Conservation (phyloP, 2,888 invertebrate species). For the Hypolimnas misippus region DNA sequence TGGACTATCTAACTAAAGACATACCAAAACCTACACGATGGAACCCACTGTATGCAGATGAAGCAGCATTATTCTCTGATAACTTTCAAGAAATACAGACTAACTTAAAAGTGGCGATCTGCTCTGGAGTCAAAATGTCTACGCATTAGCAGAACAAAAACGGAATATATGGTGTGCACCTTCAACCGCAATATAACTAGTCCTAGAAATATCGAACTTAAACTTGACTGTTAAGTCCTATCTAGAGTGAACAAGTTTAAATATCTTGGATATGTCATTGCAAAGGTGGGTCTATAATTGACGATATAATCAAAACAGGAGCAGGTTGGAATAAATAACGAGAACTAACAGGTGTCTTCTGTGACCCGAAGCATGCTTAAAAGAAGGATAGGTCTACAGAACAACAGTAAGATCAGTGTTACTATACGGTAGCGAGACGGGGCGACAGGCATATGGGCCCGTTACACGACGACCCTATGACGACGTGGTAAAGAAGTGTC, state of each 20-base stretch:
- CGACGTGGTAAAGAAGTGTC: slow-evolving; percentile 1
- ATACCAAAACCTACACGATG: slow-evolving; percentile 18
- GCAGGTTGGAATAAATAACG: slow-evolving; percentile 8
- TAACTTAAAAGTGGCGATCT: background rate
- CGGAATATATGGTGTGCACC: slow-evolving; percentile 4
- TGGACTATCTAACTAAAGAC: slow-evolving; percentile 12
- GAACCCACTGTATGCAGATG: slow-evolving; percentile 21
- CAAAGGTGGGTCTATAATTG: slow-evolving; percentile 1
- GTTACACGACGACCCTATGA: no score
- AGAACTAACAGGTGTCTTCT: slow-evolving; percentile 9
- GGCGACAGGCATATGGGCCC: no score
- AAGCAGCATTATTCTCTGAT: slow-evolving; percentile 3
- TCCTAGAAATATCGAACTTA: background rate
- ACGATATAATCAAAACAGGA: background rate
- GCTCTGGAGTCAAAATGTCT: background rate
- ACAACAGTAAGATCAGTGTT: slow-evolving; percentile 14
- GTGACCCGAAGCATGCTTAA: slow-evolving; percentile 9
- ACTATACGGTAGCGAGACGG: slow-evolving; percentile 14
- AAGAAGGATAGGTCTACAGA: slow-evolving; percentile 11
- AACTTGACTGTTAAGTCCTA: slow-evolving; percentile 11
- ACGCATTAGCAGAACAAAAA: slow-evolving; percentile 6
- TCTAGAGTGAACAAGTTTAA: slow-evolving; percentile 21
- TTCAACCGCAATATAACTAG: slow-evolving; percentile 7
- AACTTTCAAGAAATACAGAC: background rate
- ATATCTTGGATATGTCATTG: slow-evolving; percentile 10